Evolutionary conservation across 2,888 invertebrate genomes (phyloP), one percentile per base, ranked within the genome.

Genomic region (Aphidoletes aphidimyza): DNA sequence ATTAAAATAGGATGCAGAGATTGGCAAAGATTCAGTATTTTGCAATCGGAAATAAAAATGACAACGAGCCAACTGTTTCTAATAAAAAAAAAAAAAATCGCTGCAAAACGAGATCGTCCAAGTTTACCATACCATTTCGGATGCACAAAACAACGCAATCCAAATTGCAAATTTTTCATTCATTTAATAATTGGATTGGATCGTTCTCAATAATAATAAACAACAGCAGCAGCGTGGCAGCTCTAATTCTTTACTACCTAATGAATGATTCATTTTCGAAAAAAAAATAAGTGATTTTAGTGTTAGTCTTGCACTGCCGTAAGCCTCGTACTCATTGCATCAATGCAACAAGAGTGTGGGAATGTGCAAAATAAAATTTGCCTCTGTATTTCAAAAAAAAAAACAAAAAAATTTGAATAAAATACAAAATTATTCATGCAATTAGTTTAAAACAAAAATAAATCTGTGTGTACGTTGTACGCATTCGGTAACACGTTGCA

Each of bases 351-450:
- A n/a, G 47, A 47, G 47, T 54, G 54, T 54, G 54, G 22, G 54
- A 54, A 54, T 54, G 47, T 11, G 17, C n/a, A n/a, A n/a, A n/a
- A n/a, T n/a, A n/a, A n/a, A n/a, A n/a, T n/a, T 11, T 54, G n/a
- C 22, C 22, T 54, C 54, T 54, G 2, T 22, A 54, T 22, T 54
- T 54, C 19, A 22, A 9, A 5, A 0, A n/a, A n/a, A n/a, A n/a
- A n/a, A n/a, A n/a, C n/a, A n/a, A n/a, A n/a, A 22, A 54, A 54
- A 54, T 54, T 54, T 54, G 22, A 69, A 69, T 69, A 69, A 69
- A n/a, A 26, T 30, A 69, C 34, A 30, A 69, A 69, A 69, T 69
- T 69, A 69, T 69, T 69, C 69, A 69, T 69, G 69, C 69, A 69
- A 69, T 69, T 69, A 26, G 69, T 69, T 69, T 69, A 14, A 30